These are phyloP conservation scores for Hydractinia echinata DNA, from an alignment of 30 jellyfish, hydroid and myxozoan genomes.

Conservation along the genomic window DNA sequence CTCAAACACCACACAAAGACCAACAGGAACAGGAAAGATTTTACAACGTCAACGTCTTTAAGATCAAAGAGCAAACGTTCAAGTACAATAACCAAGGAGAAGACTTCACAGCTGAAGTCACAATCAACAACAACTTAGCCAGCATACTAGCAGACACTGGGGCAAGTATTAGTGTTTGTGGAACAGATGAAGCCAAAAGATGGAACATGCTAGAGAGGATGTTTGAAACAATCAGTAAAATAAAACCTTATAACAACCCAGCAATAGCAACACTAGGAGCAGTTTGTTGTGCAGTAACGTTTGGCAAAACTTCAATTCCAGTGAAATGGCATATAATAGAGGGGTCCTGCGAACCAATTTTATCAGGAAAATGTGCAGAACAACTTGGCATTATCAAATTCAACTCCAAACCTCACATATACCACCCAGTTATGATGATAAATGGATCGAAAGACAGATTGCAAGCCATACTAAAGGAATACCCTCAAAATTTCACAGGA, in stretches of 20 bases:
- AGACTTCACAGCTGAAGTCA: slow-evolving; percentile 20
- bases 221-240: background rate
- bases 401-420: background rate
- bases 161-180: slow-evolving; percentile 26
- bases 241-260: background rate
- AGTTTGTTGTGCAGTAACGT: slow-evolving; percentile 27
- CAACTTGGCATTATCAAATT: background rate
- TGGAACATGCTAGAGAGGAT: background rate
- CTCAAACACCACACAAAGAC: too few species aligned
- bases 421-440: too few species aligned
- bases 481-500: slow-evolving; percentile 14
- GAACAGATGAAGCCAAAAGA: slow-evolving; percentile 5
- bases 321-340: background rate
- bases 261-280: background rate
- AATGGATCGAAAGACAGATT: background rate
- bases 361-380: background rate
- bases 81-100: background rate
- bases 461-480: background rate
- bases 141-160: slow-evolving; percentile 15
- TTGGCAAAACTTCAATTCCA: slow-evolving; percentile 16
- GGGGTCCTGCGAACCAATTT: background rate
- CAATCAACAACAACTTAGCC: slow-evolving; percentile 5
- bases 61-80: too few species aligned
- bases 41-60: too few species aligned
- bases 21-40: too few species aligned